Evolutionary conservation across 2,888 invertebrate genomes (phyloP).

Genomic region (Acleris holmiana): DNA sequence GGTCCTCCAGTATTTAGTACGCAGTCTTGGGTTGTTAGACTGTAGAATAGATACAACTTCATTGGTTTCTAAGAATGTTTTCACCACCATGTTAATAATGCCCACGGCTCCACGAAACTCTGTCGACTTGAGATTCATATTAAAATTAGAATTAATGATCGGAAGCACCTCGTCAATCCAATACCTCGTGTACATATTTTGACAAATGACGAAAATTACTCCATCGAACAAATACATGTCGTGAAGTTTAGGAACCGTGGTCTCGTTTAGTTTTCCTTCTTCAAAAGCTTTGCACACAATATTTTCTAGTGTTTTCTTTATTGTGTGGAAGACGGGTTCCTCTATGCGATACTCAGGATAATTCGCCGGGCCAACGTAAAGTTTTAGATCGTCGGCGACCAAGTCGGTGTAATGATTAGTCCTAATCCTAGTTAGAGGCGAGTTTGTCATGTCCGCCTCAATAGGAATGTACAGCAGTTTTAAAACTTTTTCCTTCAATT

Average conservation of each 20-base stretch:
- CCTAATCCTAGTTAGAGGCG: slow-evolving; percentile 62
- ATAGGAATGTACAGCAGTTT: slow-evolving; percentile 65
- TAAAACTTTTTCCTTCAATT: slow-evolving; percentile 53
- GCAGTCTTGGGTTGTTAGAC: slow-evolving; percentile 65
- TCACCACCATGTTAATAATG: slow-evolving; percentile 67
- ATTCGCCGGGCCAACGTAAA: slow-evolving; percentile 69
- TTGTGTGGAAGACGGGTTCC: slow-evolving; percentile 60
- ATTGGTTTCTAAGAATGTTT: slow-evolving; percentile 59
- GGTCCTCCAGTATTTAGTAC: slow-evolving; percentile 74
- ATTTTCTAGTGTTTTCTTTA: slow-evolving; percentile 63
- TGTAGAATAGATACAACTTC: slow-evolving; percentile 65
- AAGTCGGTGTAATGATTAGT: slow-evolving; percentile 70
- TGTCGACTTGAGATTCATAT: slow-evolving; percentile 62
- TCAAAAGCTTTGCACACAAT: slow-evolving; percentile 55
- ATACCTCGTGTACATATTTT: slow-evolving; percentile 55
- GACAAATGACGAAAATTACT: slow-evolving; percentile 73
- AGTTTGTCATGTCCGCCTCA: slow-evolving; percentile 59
- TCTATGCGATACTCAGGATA: slow-evolving; percentile 73
- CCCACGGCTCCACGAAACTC: slow-evolving; percentile 78
- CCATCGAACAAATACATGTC: slow-evolving; percentile 76
- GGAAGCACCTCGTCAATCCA: slow-evolving; percentile 63
- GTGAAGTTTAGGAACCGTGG: slow-evolving; percentile 62
- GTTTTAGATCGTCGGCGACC: slow-evolving; percentile 70
- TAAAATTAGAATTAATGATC: slow-evolving; percentile 53
- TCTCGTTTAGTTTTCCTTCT: slow-evolving; percentile 46